Evolutionary conservation across 2,888 invertebrate species (phyloP), one percentile per base, ranked within the genome.

Genomic region (Andrena bicolor): DNA sequence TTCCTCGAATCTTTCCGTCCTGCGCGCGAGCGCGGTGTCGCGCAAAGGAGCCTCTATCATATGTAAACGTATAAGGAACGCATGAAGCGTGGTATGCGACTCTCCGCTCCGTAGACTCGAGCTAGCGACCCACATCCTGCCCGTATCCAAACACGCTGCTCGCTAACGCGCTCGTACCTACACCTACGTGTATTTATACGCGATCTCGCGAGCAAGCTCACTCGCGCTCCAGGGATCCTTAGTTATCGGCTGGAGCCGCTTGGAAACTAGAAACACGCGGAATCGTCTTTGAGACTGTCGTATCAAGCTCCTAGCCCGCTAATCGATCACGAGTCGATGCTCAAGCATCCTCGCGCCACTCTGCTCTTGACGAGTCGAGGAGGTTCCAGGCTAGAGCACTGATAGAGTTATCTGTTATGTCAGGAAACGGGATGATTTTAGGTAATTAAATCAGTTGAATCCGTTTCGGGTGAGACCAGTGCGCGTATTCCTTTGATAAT

Each of bases 41-140:
- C 77, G 77, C 73, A 80, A 82, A 86, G 71, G 74, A 82, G 83
- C 77, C 83, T 85, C 85, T 85, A 86, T 85, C 85, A 85, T 86
- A 82, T 82, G 88, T 84, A 89, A 89, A 88, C 88, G 85, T 84
- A 80, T 76, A 85, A 89, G 82, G 88, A 86, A 82, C 86, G 85
- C 83, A 79, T 30, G 85, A 80, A 86, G 63, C 79, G 77, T 77
- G 88, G 88, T 89, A 88, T 90, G 89, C 87, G 86, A 86, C 82
- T 87, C 86, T 85, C 82, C 84, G 87, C 82, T 86, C 87, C 85
- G 86, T 88, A 88, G 88, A 89, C 88, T 86, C 85, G 83, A 88
- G 85, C 88, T 77, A 89, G 90, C 90, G 91, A 92, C 91, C 91
- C 91, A 91, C 91, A 92, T 92, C 90, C 89, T 85, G 89, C 80